Evolutionary conservation across 2,888 invertebrate species (phyloP).

Genomic region (Thera obeliscata): DNA sequence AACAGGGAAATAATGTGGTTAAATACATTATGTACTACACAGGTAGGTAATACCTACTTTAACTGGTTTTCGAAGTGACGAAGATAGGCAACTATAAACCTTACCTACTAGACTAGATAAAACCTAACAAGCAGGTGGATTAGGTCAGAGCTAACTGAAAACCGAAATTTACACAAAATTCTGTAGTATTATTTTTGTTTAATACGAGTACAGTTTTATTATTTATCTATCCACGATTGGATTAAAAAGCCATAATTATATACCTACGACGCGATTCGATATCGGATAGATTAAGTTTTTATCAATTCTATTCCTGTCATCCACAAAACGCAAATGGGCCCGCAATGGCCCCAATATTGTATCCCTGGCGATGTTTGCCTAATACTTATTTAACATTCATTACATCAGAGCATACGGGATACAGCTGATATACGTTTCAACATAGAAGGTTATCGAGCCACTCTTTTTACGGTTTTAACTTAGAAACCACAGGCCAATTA

Average conservation of each 20-base stretch:
- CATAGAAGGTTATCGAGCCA: conserved; percentile 63
- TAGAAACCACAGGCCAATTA: conserved; percentile 16
- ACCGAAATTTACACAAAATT: too few relatives aligned
- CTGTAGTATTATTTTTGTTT: too few relatives aligned
- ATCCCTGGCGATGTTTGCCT: conserved; percentile 42
- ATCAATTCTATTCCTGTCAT: conserved; percentile 36
- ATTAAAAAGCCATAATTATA: not conserved
- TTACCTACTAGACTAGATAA: too few relatives aligned
- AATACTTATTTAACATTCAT: conserved; percentile 58
- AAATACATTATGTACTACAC: too few relatives aligned
- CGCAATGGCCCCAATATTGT: conserved; percentile 36
- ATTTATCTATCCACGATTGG: too few relatives aligned
- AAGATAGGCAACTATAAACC: too few relatives aligned
- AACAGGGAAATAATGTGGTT: too few relatives aligned
- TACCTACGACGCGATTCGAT: conserved; percentile 17
- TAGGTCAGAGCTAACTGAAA: too few relatives aligned
- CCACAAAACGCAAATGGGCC: conserved; percentile 48
- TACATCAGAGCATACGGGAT: conserved; percentile 72
- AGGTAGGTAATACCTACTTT: too few relatives aligned
- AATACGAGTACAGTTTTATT: too few relatives aligned
- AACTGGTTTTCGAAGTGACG: too few relatives aligned
- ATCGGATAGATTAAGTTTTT: conserved; percentile 30
- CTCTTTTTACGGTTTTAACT: conserved; percentile 48
- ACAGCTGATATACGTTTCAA: conserved; percentile 61
- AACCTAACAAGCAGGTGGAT: too few relatives aligned